phyloP scores from a whole-genome alignment of 64 coral and sea anemone species.

The Actinia equina region DNA sequence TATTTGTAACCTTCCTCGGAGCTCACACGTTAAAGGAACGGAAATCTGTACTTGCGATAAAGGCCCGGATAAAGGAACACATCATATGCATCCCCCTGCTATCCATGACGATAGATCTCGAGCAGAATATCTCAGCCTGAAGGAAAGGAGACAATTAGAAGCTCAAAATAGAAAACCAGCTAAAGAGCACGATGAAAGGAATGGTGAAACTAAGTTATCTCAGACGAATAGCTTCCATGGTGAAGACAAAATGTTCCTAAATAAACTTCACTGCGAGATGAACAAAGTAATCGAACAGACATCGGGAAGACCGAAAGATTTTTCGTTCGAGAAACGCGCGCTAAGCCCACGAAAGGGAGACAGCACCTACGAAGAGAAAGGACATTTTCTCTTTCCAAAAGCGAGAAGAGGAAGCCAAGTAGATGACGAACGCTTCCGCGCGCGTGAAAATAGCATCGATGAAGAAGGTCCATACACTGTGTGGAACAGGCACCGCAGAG shows the following conservation, averaged over 20 bases:
- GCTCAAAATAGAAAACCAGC: too few relatives aligned
- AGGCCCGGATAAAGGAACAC: conserved; percentile 23
- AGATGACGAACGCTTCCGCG: conserved; percentile 5
- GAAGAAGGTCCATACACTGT: conserved; percentile 14
- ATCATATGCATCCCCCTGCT: conserved; percentile 7
- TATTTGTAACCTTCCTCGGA: conserved; percentile 63
- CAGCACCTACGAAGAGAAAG: background rate
- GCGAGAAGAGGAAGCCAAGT: background rate
- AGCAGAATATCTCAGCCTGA: background rate
- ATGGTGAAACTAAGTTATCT: background rate
- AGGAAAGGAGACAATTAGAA: background rate
- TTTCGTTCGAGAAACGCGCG: conserved; percentile 24
- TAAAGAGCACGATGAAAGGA: background rate
- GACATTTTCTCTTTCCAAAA: background rate
- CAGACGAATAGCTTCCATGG: background rate
- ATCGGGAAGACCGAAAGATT: background rate
- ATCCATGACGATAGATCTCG: background rate
- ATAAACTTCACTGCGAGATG: conserved; percentile 5
- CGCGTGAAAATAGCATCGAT: conserved; percentile 1
- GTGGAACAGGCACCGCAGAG: background rate
- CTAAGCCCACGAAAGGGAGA: background rate
- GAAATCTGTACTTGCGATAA: conserved; percentile 32
- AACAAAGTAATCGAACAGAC: background rate
- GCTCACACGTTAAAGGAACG: conserved; percentile 26
- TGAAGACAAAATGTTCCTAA: conserved; percentile 8